Conservation (phyloP, 2,888 invertebrate genomes). For the Lottia scabra region DNA sequence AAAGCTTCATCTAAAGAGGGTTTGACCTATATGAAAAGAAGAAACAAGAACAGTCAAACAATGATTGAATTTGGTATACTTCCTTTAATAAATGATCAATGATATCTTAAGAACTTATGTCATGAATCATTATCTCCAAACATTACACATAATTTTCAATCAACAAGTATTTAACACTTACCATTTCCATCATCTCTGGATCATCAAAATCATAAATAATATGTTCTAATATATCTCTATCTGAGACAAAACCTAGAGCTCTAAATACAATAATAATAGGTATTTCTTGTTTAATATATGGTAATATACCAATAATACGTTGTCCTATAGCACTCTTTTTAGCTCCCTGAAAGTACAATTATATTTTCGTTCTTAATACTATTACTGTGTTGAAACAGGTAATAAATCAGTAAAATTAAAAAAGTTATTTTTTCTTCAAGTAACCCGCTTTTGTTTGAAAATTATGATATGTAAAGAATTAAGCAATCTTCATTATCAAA, state of each 20-base stretch:
- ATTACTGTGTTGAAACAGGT: too few species aligned
- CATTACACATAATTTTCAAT: too few species aligned
- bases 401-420: too few species aligned
- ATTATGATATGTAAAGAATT: too few species aligned
- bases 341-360: constrained; percentile 78
- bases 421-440: too few species aligned
- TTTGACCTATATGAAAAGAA: constrained; percentile 75
- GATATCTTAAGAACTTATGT: not conserved
- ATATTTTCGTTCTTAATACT: too few species aligned
- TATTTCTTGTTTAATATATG: constrained; percentile 99
- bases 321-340: constrained; percentile 99
- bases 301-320: constrained; percentile 95
- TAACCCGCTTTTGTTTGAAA: too few species aligned
- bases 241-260: constrained; percentile 98
- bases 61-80: too few species aligned
- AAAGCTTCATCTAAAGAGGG: constrained; percentile 99
- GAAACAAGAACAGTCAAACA: too few species aligned
- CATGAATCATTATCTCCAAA: too few species aligned
- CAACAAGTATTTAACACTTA: constrained; percentile 38
- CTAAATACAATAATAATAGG: constrained; percentile 99
- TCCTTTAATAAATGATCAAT: too few species aligned
- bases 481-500: too few species aligned
- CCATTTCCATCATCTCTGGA: constrained; percentile 99
- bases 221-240: constrained; percentile 98
- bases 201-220: constrained; percentile 99